Conservation (phyloP, 2,888 invertebrate genomes). For the Suillia variegata region DNA sequence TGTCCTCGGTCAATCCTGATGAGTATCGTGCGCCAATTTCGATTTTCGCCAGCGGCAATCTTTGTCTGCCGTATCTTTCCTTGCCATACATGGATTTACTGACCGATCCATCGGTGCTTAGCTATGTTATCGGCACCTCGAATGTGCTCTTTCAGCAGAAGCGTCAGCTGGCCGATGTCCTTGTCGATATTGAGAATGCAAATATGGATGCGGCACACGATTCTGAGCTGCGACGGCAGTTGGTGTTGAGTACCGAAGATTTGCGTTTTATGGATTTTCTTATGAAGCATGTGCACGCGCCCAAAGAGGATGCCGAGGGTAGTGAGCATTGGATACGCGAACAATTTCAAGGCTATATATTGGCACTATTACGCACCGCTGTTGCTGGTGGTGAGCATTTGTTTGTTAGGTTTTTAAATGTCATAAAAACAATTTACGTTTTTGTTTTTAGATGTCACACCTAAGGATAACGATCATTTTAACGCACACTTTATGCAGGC, state of each 20-base stretch:
- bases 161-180: slow-evolving; percentile 86
- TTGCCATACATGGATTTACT: slow-evolving; percentile 93
- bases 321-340: slow-evolving; percentile 96
- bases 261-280: slow-evolving; percentile 93
- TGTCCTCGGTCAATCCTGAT: slow-evolving; percentile 55
- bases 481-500: slow-evolving; percentile 82
- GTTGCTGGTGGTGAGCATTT: slow-evolving; percentile 40
- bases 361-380: slow-evolving; percentile 81
- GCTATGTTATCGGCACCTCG: slow-evolving; percentile 94
- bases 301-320: slow-evolving; percentile 79
- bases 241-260: slow-evolving; percentile 93
- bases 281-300: slow-evolving; percentile 74
- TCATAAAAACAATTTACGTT: neutral
- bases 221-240: slow-evolving; percentile 76
- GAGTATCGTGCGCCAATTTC: slow-evolving; percentile 86
- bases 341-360: slow-evolving; percentile 86
- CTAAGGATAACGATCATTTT: slow-evolving; percentile 85
- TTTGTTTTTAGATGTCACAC: slow-evolving; percentile 67
- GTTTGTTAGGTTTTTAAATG: neutral
- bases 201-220: slow-evolving; percentile 84
- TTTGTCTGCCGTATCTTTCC: slow-evolving; percentile 95
- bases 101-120: slow-evolving; percentile 82
- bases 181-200: slow-evolving; percentile 86
- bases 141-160: slow-evolving; percentile 98
- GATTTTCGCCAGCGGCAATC: slow-evolving; percentile 87